A percentile compares a stretch with the other conserved stretches of the same genome.
Evolutionary conservation across 2,113 vertebrate species (phyloP).

Genomic region (Urocitellus parryii): DNA sequence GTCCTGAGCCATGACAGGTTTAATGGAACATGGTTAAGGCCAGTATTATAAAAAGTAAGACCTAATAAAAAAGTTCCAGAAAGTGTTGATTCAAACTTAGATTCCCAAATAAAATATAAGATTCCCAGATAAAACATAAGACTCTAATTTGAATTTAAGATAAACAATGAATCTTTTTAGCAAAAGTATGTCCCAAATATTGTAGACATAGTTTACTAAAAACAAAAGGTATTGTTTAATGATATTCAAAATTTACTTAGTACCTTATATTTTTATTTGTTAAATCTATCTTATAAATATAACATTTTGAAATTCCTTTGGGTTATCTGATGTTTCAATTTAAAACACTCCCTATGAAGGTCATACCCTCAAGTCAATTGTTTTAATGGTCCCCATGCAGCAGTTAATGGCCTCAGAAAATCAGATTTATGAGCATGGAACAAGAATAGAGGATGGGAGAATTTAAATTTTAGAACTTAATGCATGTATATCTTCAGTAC

Average conservation of each 20-base stretch:
- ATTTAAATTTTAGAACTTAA: background rate
- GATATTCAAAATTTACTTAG: constrained; percentile 43
- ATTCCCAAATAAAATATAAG: background rate
- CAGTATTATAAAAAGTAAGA: background rate
- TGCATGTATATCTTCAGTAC: background rate
- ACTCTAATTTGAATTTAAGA: constrained; percentile 11
- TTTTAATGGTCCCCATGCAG: background rate
- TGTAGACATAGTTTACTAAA: background rate
- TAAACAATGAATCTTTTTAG: constrained; percentile 1
- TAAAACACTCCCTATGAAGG: background rate
- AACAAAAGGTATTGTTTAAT: background rate
- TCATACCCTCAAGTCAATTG: background rate
- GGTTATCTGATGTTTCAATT: constrained; percentile 4
- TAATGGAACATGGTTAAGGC: background rate
- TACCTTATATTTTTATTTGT: constrained; percentile 30
- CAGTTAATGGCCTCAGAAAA: constrained; percentile 9
- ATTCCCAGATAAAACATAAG: background rate
- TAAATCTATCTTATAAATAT: constrained; percentile 22
- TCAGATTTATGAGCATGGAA: background rate
- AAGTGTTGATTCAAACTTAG: background rate
- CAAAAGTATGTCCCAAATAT: background rate
- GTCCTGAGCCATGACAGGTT: background rate
- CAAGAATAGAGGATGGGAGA: background rate
- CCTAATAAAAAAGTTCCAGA: background rate
- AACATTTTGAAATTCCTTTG: constrained; percentile 7